Evolutionary conservation across 37 sponge, comb jelly and placozoan species (phyloP), one percentile per base, ranked within the genome.

Genomic region (Axinella damicornis): DNA sequence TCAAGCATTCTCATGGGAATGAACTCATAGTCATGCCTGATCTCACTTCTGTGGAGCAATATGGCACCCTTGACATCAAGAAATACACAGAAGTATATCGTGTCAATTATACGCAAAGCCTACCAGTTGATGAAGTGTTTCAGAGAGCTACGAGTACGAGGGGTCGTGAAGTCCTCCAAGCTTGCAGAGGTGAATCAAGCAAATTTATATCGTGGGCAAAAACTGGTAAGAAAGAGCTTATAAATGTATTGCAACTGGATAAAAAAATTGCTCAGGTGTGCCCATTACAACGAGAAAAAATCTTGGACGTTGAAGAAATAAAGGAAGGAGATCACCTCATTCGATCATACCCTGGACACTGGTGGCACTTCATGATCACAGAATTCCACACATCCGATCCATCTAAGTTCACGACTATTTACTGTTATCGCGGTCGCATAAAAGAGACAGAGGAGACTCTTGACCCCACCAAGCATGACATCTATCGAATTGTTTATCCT

Each of bases 301-400:
- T 84, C 5, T 17, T 84, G 14, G 74, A 66, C 11, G 37, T 65
- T 2, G 57, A 67, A 35, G 65, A 74, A 5, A 84, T 84, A 53
- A 18, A 75, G 22, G 67, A 66, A 35, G 84, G 84, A 55, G 76
- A 84, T 53, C 84, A 84, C 25, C 54, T 84, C 24, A 66, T 84
- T 52, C 52, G 53, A 21, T 76, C 76, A 2, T 75, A 64, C 31
- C 67, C 24, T 4, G 40, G 41, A 9, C 65, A 76, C 33, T 70
- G 84, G 57, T 84, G 68, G 75, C 84, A 84, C 39, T 74, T 69
- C 19, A 25, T 84, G 24, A 67, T 84, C 11, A 74, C 67, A 21
- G 68, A 46, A 40, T 2, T 31, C 27, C 46, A 46, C 9, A 1
- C 32, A 9, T 30, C 63, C 2, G 4, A 9, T 25, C 22, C 31